Base-by-base conservation (phyloP, 2,888 invertebrate species). In the Heteropelma amictum region DNA sequence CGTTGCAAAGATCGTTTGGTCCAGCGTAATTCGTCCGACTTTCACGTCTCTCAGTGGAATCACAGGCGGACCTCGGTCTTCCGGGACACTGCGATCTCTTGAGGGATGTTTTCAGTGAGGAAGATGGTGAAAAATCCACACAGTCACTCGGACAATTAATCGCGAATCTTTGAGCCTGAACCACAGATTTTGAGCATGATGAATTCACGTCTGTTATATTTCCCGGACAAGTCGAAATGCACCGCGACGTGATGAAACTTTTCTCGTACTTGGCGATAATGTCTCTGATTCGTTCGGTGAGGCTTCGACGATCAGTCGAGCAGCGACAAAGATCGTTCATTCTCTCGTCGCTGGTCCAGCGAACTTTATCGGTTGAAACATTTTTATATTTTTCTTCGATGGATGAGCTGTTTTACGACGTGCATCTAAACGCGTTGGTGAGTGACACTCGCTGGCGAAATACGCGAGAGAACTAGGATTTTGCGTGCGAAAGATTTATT, bases 251-350 rank as follows among this genome's bases (percentile, higher is more conserved):
- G 68, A 67, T 60, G 65, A 42, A 8, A 53, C 38, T 68, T 23
- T n/a, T 63, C 60, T 83, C 81, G 81, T 85, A 86, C 77, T 77
- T 81, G 6, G 79, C 80, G 80, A 87, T 85, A 71, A 87, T 84
- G 64, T 79, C 80, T 63, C 84, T 82, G 80, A 87, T 85, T 68
- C 85, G 82, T 65, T 87, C 84, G 63, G 81, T 77, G 53, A 85
- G 78, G 68, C 75, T 79, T 38, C 71, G 79, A 68, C 72, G 80
- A 47, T 75, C 38, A 17, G 49, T 61, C 60, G 74, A 42, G 64
- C 76, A 79, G 63, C 76, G 68, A 70, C 68, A 72, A 17, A 40
- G 42, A 65, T 72, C 45, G 51, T 58, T 76, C 78, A 69, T 61
- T 67, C 68, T 63, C 56, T 54, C 51, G 47, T 71, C 61, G 17